Evolutionary conservation across 2,797 vertebrate genomes (phyloP), one percentile per base, ranked within the genome.

Genomic region (Hippocampus kuda): DNA sequence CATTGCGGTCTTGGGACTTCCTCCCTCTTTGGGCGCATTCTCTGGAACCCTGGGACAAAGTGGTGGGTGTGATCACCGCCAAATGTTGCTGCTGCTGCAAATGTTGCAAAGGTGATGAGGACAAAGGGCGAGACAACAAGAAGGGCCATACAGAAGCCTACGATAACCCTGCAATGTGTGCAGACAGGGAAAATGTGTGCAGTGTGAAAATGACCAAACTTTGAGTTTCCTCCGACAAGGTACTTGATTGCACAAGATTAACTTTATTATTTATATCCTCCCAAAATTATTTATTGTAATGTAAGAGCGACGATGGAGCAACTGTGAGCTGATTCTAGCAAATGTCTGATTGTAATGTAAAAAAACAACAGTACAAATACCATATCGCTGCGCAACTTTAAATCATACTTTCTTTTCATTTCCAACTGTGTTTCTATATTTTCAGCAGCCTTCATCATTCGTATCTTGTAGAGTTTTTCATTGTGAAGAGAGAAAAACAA

Each of bases 21-120:
- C 92, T 99, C 49, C 96, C 97, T 1, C 1, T 81, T 18, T 98
- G 95, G 93, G 86, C 95, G 79, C 93, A 87, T 75, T 98, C 95
- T 0, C 83, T 98, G 41, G 88, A 90, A 67, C 94, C 95, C n/a
- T 98, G 94, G 94, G 95, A 98, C 79, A 75, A 81, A 22, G 0
- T 91, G 12, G 68, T 98, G 15, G 83, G 81, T 11, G 13, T 76
- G 38, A 26, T 77, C 0, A 73, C 76, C 0, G 9, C 85, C 66
- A 91, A 84, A 66, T 95, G 92, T 72, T 96, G 94, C 3, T 92
- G 92, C 83, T 95, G 94, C 81, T 96, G 94, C 84, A 94, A 92
- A 30, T 86, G 92, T 69, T 94, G 93, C 69, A 83, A 89, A 72
- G 0, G 80, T 18, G 48, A 80, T 0, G 22, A 62, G 0, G 22